phyloP scores from a whole-genome alignment of 2,797 vertebrate species.

The Takifugu ocellatus region DNA sequence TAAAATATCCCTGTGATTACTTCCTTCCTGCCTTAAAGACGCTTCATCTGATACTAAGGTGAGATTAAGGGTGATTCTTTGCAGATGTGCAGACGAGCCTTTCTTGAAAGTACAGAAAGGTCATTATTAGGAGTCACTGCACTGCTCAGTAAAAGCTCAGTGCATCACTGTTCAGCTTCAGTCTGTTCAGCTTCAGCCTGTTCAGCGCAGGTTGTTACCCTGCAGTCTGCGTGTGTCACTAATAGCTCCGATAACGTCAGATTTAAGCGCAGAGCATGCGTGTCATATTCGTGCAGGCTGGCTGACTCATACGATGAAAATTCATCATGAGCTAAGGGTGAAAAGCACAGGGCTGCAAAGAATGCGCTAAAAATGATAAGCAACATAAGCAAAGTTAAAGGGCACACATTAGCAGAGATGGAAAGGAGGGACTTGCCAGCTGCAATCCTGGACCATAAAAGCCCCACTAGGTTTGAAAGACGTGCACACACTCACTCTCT shows the following conservation, averaged over 20 bases:
- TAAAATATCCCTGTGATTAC: constrained; percentile 10
- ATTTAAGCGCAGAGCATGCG: constrained; percentile 33
- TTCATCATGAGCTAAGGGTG: constrained; percentile 31
- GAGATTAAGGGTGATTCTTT: not conserved
- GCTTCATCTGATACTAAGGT: not conserved
- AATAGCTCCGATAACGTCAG: constrained; percentile 17
- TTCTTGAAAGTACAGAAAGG: too few relatives aligned
- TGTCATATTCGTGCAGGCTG: constrained; percentile 23
- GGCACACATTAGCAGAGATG: not conserved
- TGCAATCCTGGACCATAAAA: too few relatives aligned
- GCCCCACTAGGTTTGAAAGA: constrained; percentile 2
- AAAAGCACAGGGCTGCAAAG: constrained; percentile 38
- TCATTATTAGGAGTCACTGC: too few relatives aligned
- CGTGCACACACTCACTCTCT: constrained; percentile 84
- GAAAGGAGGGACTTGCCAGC: not conserved
- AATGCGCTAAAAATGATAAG: constrained; percentile 43
- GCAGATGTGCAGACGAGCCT: not conserved
- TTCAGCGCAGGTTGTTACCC: constrained; percentile 1
- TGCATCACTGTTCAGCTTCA: too few relatives aligned
- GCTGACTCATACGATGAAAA: constrained; percentile 43
- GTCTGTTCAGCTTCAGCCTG: too few relatives aligned
- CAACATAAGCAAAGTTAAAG: not conserved
- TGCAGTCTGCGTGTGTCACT: constrained; percentile 15
- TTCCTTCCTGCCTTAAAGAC: constrained; percentile 6
- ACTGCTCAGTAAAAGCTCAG: too few relatives aligned